Conservation (phyloP, 2,113 vertebrate species). For the Nettapus auritus region DNA sequence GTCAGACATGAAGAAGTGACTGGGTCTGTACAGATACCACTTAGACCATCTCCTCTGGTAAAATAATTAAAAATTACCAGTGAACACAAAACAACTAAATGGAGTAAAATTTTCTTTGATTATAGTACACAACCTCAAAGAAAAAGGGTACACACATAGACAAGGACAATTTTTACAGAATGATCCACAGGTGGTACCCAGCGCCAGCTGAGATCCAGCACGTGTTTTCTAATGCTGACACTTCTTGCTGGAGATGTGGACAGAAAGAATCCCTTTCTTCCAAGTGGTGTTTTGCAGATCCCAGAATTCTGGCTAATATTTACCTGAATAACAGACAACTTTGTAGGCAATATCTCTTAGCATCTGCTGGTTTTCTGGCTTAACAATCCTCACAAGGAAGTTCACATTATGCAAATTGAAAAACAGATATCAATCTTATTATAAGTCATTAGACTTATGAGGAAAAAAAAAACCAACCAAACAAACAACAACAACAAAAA, state of each 20-base stretch:
- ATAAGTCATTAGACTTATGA: background rate
- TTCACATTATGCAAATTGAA: background rate
- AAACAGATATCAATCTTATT: background rate
- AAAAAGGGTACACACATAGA: background rate
- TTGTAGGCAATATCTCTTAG: rapidly evolving
- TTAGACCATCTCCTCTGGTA: background rate
- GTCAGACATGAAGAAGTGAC: background rate
- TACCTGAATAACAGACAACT: background rate
- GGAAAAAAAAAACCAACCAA: too few relatives aligned
- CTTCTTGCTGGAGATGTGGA: background rate
- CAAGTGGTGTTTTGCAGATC: background rate
- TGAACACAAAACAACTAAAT: background rate
- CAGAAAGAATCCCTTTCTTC: background rate
- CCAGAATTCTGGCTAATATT: background rate
- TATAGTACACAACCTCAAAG: background rate
- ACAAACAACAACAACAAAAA: too few relatives aligned
- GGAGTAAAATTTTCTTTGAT: background rate
- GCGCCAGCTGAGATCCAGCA: background rate
- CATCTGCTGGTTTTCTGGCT: background rate
- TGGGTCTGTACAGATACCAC: background rate
- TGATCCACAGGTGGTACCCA: background rate
- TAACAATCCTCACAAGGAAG: background rate
- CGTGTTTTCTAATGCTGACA: background rate
- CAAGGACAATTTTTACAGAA: background rate
- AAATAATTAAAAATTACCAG: background rate